These are phyloP conservation scores for Pelodiscus sinensis DNA, from an alignment of 2,113 vertebrate genomes.

Conservation along the genomic window DNA sequence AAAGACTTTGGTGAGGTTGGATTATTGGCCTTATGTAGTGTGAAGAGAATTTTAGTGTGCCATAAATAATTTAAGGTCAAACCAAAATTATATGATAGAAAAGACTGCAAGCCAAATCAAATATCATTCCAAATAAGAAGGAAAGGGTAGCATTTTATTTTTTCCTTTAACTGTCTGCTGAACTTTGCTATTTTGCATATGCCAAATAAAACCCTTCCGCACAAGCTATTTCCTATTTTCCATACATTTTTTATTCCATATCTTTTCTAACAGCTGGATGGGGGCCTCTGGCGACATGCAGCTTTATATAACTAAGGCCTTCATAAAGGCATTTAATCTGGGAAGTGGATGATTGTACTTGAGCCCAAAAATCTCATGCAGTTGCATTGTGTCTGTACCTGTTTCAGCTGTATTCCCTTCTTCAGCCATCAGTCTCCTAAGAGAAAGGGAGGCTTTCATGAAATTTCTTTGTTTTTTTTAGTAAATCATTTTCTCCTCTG, in stretches of 20 bases:
- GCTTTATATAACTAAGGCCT: background rate
- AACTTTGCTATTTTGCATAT: background rate
- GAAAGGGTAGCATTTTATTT: background rate
- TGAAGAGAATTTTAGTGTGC: background rate
- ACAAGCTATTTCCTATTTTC: background rate
- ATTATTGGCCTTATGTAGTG: background rate
- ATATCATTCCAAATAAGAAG: background rate
- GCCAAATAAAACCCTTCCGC: background rate
- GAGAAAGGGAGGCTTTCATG: background rate
- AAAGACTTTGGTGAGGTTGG: background rate
- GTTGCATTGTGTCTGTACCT: background rate
- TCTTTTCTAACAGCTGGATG: background rate
- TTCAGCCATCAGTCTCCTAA: background rate
- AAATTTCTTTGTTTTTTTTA: background rate
- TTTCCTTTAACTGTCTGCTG: background rate
- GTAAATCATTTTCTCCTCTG: background rate
- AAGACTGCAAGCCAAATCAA: background rate
- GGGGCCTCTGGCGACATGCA: rapidly evolving
- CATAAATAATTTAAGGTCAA: background rate
- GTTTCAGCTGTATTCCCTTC: background rate
- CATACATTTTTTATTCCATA: background rate
- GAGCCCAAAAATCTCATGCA: background rate
- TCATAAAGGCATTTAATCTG: background rate
- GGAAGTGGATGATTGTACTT: background rate
- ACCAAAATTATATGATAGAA: background rate